A percentile compares a stretch with the other conserved stretches of the same genome.
Evolutionary conservation across 2,113 vertebrate species (phyloP).

Genomic region (Forbesichthys papilliferus): DNA sequence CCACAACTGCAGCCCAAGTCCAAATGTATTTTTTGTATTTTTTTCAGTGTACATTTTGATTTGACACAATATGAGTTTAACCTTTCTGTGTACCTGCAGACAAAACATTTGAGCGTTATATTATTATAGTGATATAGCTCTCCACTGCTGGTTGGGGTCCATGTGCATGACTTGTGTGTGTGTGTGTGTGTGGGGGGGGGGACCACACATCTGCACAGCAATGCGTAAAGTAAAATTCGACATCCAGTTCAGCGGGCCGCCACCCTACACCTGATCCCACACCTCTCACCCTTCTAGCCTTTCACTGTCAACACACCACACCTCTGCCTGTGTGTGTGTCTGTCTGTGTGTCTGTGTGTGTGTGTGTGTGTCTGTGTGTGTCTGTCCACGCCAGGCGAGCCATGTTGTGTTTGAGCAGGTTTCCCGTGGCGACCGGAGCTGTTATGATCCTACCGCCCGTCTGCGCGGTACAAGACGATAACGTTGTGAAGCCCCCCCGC

Average conservation of each 20-base stretch:
- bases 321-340: constrained; percentile 36
- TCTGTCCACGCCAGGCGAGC: neutral
- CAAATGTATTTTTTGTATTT: too few species aligned
- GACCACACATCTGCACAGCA: constrained; percentile 29
- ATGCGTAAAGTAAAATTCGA: neutral
- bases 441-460: constrained; percentile 49
- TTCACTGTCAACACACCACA: constrained; percentile 55
- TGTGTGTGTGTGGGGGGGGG: neutral
- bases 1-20: too few species aligned
- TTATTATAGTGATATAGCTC: too few species aligned
- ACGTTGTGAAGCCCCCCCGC: constrained; percentile 22
- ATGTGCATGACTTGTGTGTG: too few species aligned
- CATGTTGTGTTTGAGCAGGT: constrained; percentile 8
- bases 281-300: constrained; percentile 55
- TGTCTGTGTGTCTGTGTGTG: too few species aligned
- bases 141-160: too few species aligned
- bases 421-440: constrained; percentile 28
- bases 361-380: constrained; percentile 21
- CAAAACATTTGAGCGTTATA: too few species aligned
- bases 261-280: constrained; percentile 20
- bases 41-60: too few species aligned
- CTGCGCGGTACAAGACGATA: constrained; percentile 32
- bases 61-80: too few species aligned
- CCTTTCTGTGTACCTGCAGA: too few species aligned
- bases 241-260: neutral